Evolutionary conservation across 2,113 vertebrate species (phyloP).

Genomic region (Protobothrops flavoviridis): DNA sequence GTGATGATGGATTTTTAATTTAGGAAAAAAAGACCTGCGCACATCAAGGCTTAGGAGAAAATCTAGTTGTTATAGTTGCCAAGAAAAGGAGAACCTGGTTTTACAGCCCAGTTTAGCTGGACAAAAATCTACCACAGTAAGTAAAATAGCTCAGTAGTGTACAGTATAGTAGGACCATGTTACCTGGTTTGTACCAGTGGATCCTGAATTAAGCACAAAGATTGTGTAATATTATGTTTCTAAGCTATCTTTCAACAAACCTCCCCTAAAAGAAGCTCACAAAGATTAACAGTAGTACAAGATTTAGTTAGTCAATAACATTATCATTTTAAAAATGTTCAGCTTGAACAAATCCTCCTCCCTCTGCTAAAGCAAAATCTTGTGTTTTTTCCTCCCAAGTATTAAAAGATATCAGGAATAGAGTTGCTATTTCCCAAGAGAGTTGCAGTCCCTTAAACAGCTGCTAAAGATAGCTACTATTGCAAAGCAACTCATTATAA

Average conservation of each 20-base stretch:
- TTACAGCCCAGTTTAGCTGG: slow-evolving; percentile 15
- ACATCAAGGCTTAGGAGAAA: slow-evolving; percentile 30
- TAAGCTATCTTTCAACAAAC: neutral
- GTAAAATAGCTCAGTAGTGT: slow-evolving; percentile 31
- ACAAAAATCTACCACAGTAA: slow-evolving; percentile 50
- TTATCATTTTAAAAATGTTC: neutral
- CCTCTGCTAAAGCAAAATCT: neutral
- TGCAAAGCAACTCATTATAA: neutral
- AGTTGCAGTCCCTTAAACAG: neutral
- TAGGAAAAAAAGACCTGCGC: neutral
- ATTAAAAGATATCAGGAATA: neutral
- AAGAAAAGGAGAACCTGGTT: slow-evolving; percentile 29
- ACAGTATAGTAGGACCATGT: neutral
- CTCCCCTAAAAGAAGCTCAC: neutral
- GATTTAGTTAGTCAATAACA: neutral
- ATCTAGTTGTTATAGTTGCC: fast-evolving
- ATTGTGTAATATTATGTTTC: neutral
- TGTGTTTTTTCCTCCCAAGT: neutral
- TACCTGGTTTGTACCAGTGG: neutral
- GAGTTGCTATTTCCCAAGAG: neutral
- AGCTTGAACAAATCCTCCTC: neutral
- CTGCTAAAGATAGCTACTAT: neutral
- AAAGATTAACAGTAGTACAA: neutral
- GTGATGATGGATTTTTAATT: slow-evolving; percentile 43
- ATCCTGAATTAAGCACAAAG: neutral